Evolutionary conservation across 2,888 invertebrate genomes (phyloP), one percentile per base, ranked within the genome.

Genomic region (Norana najaformis): DNA sequence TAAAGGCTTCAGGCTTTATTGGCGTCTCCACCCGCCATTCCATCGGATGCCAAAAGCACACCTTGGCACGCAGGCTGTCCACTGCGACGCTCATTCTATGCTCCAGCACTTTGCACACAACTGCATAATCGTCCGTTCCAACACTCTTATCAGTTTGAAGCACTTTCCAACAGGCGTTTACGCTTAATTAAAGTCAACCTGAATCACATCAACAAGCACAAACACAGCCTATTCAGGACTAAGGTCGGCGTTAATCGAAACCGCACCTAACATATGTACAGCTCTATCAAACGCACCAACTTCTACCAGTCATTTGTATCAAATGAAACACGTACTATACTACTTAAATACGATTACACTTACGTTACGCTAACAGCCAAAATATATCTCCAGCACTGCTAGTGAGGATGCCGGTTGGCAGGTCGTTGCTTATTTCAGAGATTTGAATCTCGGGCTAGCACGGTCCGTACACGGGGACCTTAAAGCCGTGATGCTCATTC

Each of bases 111-210:
- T 47, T 23, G 23, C 69, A 2, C 69, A 69, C 30, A n/a, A n/a
- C 69, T n/a, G 69, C 69, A n/a, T 69, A 69, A 69, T 47, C 69
- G 30, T 16, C 8, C 13, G 30, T 69, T 69, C 11, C 16, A 69
- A n/a, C n/a, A 69, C 30, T n/a, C 69, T n/a, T 69, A 53, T 69
- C 69, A 69, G n/a, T 3, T 69, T 69, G 69, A 69, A 69, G 69
- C n/a, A n/a, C n/a, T 69, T n/a, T n/a, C 30, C n/a, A 69, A 69
- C 69, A 69, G 69, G 8, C 69, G n/a, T 69, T 69, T 69, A 69
- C 69, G 69, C n/a, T 69, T 69, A 69, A 69, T 69, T 69, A 69
- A 47, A 47, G 69, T 69, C 69, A 69, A n/a, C n/a, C 69, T 69
- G 69, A 69, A 69, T 69, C 30, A 30, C n/a, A 8, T n/a, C 69